Evolutionary conservation across 2,888 invertebrate genomes (phyloP), one percentile per base, ranked within the genome.

Genomic region (Caenorhabditis drosophilae): DNA sequence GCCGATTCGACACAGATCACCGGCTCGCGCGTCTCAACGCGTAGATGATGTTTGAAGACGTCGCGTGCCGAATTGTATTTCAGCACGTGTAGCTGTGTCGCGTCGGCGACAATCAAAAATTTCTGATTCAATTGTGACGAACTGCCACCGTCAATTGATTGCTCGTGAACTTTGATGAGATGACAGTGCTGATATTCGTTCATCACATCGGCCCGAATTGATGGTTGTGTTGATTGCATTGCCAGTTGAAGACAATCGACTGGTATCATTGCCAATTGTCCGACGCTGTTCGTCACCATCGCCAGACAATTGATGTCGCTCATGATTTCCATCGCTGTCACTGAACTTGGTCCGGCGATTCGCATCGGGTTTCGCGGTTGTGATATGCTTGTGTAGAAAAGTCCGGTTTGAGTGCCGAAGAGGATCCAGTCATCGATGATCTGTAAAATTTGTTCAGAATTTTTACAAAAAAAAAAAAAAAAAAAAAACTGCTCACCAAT

Each of bases 361-460:
- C 73, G 62, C 50, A 76, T 53, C 1, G 79, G 79, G 15, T 66
- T 55, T n/a, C 76, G 48, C 11, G 73, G 72, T 27, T 61, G 54
- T n/a, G 63, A 49, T 35, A 70, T 38, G 34, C 46, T 55, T 16
- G 79, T 77, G 61, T 71, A 79, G 67, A 78, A 80, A 42, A 80
- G 60, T 4, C 80, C 79, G 22, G 74, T 73, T 25, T 76, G 70
- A 12, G 77, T 73, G 31, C 75, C 78, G 54, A 79, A 70, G 41
- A 79, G 52, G 11, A 78, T 67, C 61, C 67, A 76, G 38, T 76
- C 79, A 25, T 75, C 70, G 18, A 72, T 49, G 2, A 57, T 57
- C 70, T 67, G 57, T 4, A 66, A 57, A 27, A 6, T 22, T 9
- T 31, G 31, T n/a, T n/a, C n/a, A n/a, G n/a, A n/a, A 44, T n/a